Evolutionary conservation across 2,797 vertebrate species (phyloP).

Genomic region (Monodelphis domestica): DNA sequence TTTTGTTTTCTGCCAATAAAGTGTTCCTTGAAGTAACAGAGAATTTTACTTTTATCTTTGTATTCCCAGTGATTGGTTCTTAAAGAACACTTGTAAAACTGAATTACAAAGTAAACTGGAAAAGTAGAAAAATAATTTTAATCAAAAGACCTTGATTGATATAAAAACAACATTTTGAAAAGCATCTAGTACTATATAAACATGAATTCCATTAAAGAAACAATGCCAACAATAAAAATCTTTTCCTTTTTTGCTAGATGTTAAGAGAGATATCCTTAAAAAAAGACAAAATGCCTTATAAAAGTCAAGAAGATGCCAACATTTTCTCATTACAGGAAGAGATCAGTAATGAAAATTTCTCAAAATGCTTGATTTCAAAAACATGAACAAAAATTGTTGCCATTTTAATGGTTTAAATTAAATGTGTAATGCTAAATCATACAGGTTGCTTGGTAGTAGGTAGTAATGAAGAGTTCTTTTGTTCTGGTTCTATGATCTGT

Average conservation of each 20-base stretch:
- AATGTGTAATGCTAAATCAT: not conserved
- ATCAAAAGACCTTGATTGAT: no score
- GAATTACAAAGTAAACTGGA: no score
- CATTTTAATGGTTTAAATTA: not conserved
- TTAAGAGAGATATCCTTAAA: not conserved
- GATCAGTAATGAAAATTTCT: not conserved
- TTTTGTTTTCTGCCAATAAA: no score
- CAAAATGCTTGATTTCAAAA: not conserved
- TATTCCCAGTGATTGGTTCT: no score
- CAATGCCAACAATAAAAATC: not conserved
- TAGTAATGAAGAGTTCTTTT: not conserved
- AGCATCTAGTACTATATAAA: not conserved
- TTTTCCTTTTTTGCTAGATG: not conserved
- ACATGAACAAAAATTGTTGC: not conserved
- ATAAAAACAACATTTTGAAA: not conserved
- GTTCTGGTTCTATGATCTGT: not conserved
- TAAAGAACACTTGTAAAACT: no score
- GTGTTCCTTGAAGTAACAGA: no score
- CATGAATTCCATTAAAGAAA: not conserved
- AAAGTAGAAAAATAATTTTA: no score
- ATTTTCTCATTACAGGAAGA: not conserved
- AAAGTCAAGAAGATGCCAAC: not conserved
- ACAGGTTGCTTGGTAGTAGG: not conserved
- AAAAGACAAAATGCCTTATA: not conserved
- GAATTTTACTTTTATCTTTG: no score